Base-by-base conservation (phyloP, 2,797 vertebrate genomes). In the Chromobotia macracanthus region DNA sequence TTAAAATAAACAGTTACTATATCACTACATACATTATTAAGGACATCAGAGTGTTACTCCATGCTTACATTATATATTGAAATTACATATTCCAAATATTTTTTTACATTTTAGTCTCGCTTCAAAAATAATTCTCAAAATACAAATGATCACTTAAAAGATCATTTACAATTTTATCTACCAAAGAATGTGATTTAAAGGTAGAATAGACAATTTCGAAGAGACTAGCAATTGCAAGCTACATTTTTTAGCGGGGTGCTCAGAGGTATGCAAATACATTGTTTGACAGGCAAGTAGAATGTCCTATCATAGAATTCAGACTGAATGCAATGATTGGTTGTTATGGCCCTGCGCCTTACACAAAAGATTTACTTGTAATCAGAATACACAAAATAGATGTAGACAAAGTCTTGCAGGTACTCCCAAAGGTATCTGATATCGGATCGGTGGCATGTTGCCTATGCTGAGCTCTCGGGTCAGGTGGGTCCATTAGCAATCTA, bases 401-500 rank as follows among this genome's bases (percentile, higher is more conserved):
- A 55, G 19, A 55, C 1, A 46, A 23, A 10, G 5, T 11, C 5
- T 48, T 46, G 31, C 25, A 46, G 55, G 28, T 64, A 28, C 55
- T 60, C 53, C 53, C n/a, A 61, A 51, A 48, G 16, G 10, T 9
- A 1, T 51, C 21, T 35, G 44, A 38, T 70, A 44, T 71, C 11
- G 3, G 21, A 64, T 8, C 18, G 8, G 18, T 12, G 31, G 9
- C 18, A 38, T 38, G 41, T 18, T 66, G 28, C 19, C 21, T 67
- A 19, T 41, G 8, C 19, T 60, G 8, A 48, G 38, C 72, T 60
- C 3, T 18, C 18, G 38, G 75, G 75, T 75, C 70, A 44, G 18
- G 58, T n/a, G 1, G 41, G 35, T 55, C 25, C 70, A 88, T 88
- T 86, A 86, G 82, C 74, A 81, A 84, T 44, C 79, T n/a, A 12